These are phyloP conservation scores for Lysandra bellargus DNA, from an alignment of 2,888 invertebrate species.

Conservation along the genomic window DNA sequence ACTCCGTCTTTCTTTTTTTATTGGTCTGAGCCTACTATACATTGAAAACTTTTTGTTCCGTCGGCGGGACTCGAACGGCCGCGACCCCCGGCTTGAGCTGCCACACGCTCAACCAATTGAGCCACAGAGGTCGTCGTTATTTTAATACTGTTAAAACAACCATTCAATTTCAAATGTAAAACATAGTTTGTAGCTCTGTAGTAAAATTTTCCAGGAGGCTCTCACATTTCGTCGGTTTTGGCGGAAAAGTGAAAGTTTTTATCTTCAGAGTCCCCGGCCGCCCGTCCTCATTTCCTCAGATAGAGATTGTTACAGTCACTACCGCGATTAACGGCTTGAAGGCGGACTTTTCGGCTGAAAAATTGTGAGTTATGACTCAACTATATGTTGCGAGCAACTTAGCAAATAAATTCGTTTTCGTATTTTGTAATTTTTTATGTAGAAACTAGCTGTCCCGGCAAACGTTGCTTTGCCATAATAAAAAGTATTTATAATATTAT, in stretches of 20 bases:
- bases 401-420: not conserved
- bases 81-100: too few relatives aligned
- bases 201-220: constrained; percentile 43
- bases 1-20: too few relatives aligned
- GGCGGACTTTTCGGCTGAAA: constrained; percentile 4
- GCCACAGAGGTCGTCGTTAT: not conserved
- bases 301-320: constrained; percentile 56
- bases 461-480: too few relatives aligned
- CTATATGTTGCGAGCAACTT: not conserved
- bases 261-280: constrained; percentile 68
- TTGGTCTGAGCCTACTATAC: too few relatives aligned
- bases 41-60: too few relatives aligned
- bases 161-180: not conserved
- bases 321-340: constrained; percentile 6
- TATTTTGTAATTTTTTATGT: not conserved
- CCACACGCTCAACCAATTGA: too few relatives aligned
- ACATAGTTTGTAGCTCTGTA: not conserved
- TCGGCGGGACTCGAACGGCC: too few relatives aligned
- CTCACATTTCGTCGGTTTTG: constrained; percentile 53
- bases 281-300: constrained; percentile 72
- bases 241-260: constrained; percentile 78
- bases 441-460: too few relatives aligned
- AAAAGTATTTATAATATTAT: too few relatives aligned
- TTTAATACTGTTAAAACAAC: not conserved
- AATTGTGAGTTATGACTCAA: constrained; percentile 1